A percentile compares a stretch with the other conserved stretches of the same genome.
Evolutionary conservation across 2,888 invertebrate species (phyloP).

Genomic region (Drosophila rubida): DNA sequence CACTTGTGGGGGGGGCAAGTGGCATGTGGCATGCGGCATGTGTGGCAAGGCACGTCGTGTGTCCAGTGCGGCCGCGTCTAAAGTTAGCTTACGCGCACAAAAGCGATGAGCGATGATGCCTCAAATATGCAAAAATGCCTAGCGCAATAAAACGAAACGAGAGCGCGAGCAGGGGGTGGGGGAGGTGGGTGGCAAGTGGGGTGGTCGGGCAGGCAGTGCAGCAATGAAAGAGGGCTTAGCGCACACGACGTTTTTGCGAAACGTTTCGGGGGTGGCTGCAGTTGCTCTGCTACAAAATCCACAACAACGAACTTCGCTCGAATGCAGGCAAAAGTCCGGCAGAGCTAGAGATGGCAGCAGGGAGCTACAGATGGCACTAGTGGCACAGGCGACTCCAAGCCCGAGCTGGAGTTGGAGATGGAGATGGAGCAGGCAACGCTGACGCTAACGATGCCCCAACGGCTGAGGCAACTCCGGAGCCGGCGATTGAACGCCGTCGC

Average conservation of each 20-base stretch:
- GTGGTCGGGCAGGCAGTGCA: conserved; percentile 11
- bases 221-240: conserved; percentile 63
- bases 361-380: no score
- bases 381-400: no score
- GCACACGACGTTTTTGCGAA: conserved; percentile 29
- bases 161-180: not conserved
- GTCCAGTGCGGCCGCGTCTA: conserved; percentile 32
- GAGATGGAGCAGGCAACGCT: not conserved
- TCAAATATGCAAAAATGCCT: conserved; percentile 81
- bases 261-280: conserved; percentile 31
- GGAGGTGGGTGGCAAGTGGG: not conserved
- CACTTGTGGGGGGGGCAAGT: not conserved
- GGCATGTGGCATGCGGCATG: not conserved
- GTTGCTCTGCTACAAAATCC: conserved; percentile 49
- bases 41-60: not conserved
- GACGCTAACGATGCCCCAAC: conserved; percentile 77
- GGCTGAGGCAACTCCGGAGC: conserved; percentile 40
- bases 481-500: conserved; percentile 14
- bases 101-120: conserved; percentile 81
- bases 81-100: conserved; percentile 72
- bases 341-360: not conserved
- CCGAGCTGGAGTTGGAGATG: conserved; percentile 1
- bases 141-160: conserved; percentile 75
- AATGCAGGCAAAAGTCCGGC: conserved; percentile 70
- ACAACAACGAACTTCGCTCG: conserved; percentile 69